Evolutionary conservation across 64 coral and sea anemone species (phyloP), one percentile per base, ranked within the genome.

Genomic region (Actinia tenebrosa): DNA sequence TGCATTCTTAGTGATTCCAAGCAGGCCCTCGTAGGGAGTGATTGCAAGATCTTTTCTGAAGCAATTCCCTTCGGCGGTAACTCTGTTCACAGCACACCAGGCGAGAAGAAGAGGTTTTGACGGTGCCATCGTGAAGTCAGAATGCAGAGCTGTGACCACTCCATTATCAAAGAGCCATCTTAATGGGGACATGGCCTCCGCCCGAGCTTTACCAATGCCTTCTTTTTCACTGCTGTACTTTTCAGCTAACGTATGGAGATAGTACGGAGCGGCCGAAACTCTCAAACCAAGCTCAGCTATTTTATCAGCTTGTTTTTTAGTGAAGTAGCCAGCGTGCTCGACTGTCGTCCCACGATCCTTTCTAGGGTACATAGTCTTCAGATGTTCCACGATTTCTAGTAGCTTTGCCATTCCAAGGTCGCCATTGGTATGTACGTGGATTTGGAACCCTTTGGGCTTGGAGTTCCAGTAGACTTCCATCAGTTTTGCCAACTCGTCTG

Each of bases 341-440:
- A 86, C 58, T 69, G 84, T 86, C 59, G 30, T 42, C 13, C 84
- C 59, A 17, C 68, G 84, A 47, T 86, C 19, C 68, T 86, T 64
- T 86, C 84, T 69, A 18, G 84, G 84, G 84, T 43, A 86, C n/a
- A 62, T 64, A 16, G 61, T 86, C 2, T 16, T 86, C 3, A 86
- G 84, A 18, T 26, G 60, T 68, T 86, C 84, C 10, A 86, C 84
- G 26, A 68, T 20, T 3, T 86, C 42, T 13, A 86, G 37, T 45
- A 86, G 3, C 4, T 26, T 46, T 64, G 61, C 27, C 84, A 86
- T 86, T 37, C 84, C 84, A 46, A 86, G 84, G 30, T 86, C 84
- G 1, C 84, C 84, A 66, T 86, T 86, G 84, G 84, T 86, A 58
- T 86, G 84, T 8, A 86, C 84, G n/a, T 86, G 60, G 37, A 86